These are phyloP conservation scores for Uloborus diversus DNA, from an alignment of 1,140 invertebrate genomes.

Conservation along the genomic window DNA sequence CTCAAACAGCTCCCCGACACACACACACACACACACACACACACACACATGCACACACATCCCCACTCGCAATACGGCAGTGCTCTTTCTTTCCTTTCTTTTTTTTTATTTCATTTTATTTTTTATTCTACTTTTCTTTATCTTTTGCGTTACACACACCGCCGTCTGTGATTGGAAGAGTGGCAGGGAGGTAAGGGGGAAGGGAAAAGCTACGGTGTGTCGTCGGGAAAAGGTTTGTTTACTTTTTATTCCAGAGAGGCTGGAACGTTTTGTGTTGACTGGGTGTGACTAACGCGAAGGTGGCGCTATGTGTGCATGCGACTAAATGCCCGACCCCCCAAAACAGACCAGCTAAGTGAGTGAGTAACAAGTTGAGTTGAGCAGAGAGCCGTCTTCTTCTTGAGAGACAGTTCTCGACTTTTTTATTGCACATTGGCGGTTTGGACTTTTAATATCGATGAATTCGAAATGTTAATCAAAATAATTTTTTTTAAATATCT, in stretches of 20 bases:
- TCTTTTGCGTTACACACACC: slow-evolving; percentile 5
- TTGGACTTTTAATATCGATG: too few species aligned
- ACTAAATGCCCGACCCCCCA: slow-evolving; percentile 46
- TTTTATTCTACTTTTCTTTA: neutral
- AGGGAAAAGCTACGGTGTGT: slow-evolving; percentile 8
- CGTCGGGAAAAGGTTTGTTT: slow-evolving; percentile 39
- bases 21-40: neutral
- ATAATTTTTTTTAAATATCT: too few species aligned
- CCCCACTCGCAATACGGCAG: neutral
- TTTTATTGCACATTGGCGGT: slow-evolving; percentile 23
- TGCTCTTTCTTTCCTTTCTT: neutral
- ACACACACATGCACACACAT: neutral
- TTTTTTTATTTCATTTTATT: neutral
- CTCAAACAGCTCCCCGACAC: slow-evolving; percentile 4
- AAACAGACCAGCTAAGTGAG: slow-evolving; percentile 31
- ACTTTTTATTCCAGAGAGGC: slow-evolving; percentile 44
- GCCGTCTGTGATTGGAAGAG: slow-evolving; percentile 42
- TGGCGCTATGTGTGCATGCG: slow-evolving; percentile 46
- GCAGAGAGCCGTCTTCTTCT: slow-evolving; percentile 22
- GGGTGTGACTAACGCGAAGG: slow-evolving; percentile 49
- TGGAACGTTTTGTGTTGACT: slow-evolving; percentile 42
- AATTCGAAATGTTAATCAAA: too few species aligned
- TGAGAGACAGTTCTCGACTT: slow-evolving; percentile 4
- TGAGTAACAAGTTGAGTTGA: slow-evolving; percentile 51
- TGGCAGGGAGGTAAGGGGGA: slow-evolving; percentile 14